Evolutionary conservation across 2,797 vertebrate species (phyloP).

Genomic region (Sebastes diploproa): DNA sequence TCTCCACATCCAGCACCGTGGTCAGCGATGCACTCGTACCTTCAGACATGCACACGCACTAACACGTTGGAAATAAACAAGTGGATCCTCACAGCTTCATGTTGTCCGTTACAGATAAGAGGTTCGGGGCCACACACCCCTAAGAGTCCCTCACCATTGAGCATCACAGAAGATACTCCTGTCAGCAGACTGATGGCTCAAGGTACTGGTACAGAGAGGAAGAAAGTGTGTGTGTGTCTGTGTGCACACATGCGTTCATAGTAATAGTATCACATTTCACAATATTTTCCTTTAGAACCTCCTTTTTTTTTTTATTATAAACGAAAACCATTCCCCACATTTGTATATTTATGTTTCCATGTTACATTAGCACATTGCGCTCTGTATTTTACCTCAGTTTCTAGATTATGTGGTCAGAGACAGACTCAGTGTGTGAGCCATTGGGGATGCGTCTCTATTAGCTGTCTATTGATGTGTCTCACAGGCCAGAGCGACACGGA

Average conservation of each 20-base stretch:
- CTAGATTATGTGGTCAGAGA: slow-evolving; percentile 18
- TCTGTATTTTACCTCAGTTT: neutral
- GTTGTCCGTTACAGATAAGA: slow-evolving; percentile 74
- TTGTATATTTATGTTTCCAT: neutral
- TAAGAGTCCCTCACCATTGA: slow-evolving; percentile 43
- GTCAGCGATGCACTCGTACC: slow-evolving; percentile 70
- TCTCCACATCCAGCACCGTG: slow-evolving; percentile 93
- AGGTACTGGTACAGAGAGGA: slow-evolving; percentile 77
- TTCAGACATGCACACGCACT: neutral
- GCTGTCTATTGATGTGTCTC: slow-evolving; percentile 31
- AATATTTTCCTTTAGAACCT: slow-evolving; percentile 10
- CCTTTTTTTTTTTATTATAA: no score
- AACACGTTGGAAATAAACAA: slow-evolving; percentile 8
- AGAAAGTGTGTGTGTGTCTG: neutral
- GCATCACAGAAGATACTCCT: slow-evolving; percentile 73
- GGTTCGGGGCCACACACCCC: slow-evolving; percentile 72
- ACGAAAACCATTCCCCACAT: neutral
- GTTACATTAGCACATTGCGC: neutral
- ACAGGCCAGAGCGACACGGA: slow-evolving; percentile 88
- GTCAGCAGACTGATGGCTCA: slow-evolving; percentile 85
- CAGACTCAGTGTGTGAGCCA: neutral
- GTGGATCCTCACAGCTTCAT: slow-evolving; percentile 19
- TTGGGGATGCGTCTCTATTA: slow-evolving; percentile 24
- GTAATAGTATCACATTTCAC: slow-evolving; percentile 6
- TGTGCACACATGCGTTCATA: neutral